A percentile compares a stretch with the other conserved stretches of the same genome.
phyloP scores from a whole-genome alignment of 2,888 invertebrate species.

The Byasa hedistus region DNA sequence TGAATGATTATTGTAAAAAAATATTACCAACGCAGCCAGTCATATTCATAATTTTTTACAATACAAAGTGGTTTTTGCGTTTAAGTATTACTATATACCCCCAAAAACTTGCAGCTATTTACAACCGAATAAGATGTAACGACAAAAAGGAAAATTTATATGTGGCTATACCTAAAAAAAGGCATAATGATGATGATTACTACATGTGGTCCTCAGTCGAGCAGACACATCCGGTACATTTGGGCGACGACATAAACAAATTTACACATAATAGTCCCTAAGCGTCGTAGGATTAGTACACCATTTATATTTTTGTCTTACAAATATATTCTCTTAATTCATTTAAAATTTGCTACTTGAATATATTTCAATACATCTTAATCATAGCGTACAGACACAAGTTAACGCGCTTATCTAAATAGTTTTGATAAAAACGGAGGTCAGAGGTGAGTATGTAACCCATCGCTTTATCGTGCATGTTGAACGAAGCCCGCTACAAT shows the following conservation, averaged over 20 bases:
- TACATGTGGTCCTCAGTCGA: constrained; percentile 45
- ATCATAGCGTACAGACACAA: neutral
- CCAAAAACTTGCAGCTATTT: neutral
- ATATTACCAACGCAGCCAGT: no score
- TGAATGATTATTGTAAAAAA: no score
- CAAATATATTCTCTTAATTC: neutral
- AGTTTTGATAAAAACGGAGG: constrained; percentile 9
- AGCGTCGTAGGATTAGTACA: neutral
- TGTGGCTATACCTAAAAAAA: constrained; percentile 32
- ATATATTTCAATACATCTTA: neutral
- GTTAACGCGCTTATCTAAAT: neutral
- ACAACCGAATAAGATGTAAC: neutral
- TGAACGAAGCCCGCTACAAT: neutral
- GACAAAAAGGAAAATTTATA: neutral
- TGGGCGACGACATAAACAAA: constrained; percentile 61
- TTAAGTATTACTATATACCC: no score
- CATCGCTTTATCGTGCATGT: constrained; percentile 9
- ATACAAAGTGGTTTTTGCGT: no score
- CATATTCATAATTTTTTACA: no score
- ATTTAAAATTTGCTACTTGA: neutral
- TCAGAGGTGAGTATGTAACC: constrained; percentile 10
- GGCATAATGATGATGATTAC: constrained; percentile 50
- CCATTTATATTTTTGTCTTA: neutral
- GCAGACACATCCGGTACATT: constrained; percentile 58
- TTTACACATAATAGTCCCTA: constrained; percentile 41